Evolutionary conservation across 2,888 invertebrate species (phyloP).

Genomic region (Empis stercorea): DNA sequence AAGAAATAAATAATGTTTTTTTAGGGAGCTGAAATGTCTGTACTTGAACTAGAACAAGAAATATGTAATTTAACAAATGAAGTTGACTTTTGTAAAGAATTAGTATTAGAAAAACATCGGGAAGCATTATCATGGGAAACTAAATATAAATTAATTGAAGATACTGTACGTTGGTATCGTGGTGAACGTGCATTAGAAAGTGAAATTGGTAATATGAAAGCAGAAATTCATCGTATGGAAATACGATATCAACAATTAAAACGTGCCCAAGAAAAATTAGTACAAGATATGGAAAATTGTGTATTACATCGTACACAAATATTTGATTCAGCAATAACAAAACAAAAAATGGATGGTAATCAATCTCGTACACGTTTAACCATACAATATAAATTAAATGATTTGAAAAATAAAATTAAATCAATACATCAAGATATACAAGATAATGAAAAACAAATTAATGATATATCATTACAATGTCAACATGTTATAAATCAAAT

Average conservation of each 20-base stretch:
- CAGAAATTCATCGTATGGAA: slow-evolving; percentile 75
- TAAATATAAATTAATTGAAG: slow-evolving; percentile 58
- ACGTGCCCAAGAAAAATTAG: slow-evolving; percentile 33
- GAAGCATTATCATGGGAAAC: slow-evolving; percentile 72
- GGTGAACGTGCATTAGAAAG: slow-evolving; percentile 51
- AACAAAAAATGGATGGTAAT: slow-evolving; percentile 39
- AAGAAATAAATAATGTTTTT: neutral
- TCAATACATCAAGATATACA: slow-evolving; percentile 35
- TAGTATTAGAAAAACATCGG: slow-evolving; percentile 51
- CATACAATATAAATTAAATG: slow-evolving; percentile 44
- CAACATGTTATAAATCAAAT: slow-evolving; percentile 21
- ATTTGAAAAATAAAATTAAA: slow-evolving; percentile 44
- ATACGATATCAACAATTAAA: slow-evolving; percentile 38
- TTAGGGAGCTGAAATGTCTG: slow-evolving; percentile 54
- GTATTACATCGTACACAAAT: slow-evolving; percentile 51
- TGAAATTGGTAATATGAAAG: slow-evolving; percentile 62
- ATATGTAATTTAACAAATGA: slow-evolving; percentile 52
- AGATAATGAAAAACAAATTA: slow-evolving; percentile 21
- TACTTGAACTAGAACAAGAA: slow-evolving; percentile 53
- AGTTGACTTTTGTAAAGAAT: slow-evolving; percentile 40
- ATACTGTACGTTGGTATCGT: slow-evolving; percentile 54
- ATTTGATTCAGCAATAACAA: slow-evolving; percentile 43
- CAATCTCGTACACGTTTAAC: slow-evolving; percentile 38
- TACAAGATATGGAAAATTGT: slow-evolving; percentile 51
- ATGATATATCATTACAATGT: slow-evolving; percentile 19